Percentiles rank a stretch among this genome's conserved stretches.
Conservation (phyloP, 2,113 vertebrate genomes). For the Epinephelus moara region DNA sequence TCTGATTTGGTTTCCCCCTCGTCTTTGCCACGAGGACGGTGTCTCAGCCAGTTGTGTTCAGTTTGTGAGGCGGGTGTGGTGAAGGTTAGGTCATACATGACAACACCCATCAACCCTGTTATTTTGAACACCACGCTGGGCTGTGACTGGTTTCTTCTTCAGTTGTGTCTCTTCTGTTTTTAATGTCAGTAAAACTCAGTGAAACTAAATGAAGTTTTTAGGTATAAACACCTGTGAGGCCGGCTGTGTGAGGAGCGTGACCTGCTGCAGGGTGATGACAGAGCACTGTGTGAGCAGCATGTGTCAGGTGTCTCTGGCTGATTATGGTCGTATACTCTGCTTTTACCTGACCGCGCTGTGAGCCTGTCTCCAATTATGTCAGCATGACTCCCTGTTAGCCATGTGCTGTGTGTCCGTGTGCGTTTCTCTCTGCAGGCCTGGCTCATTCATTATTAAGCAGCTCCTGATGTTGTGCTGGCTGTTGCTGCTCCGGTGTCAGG, state of each 20-base stretch:
- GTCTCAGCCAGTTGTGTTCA: conserved; percentile 29
- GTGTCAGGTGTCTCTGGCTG: conserved; percentile 58
- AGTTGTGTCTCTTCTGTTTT: conserved; percentile 3
- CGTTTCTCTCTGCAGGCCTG: conserved; percentile 32
- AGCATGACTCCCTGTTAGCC: conserved; percentile 60
- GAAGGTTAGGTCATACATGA: conserved; percentile 29
- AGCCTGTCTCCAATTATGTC: conserved; percentile 67
- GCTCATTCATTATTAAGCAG: conserved; percentile 79
- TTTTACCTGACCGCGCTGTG: conserved; percentile 64
- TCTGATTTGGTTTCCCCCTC: conserved; percentile 40
- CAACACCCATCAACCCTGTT: conserved; percentile 60
- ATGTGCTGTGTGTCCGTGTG: conserved; percentile 49
- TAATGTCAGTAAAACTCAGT: neutral
- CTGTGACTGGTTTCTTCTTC: conserved; percentile 9
- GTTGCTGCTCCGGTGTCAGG: conserved; percentile 69
- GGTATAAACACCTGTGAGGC: conserved; percentile 4
- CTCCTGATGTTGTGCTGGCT: conserved; percentile 64
- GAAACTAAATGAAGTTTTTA: neutral
- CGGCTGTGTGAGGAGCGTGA: conserved; percentile 17
- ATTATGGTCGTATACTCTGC: conserved; percentile 67
- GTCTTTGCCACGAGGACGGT: conserved; percentile 35
- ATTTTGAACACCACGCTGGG: conserved; percentile 43
- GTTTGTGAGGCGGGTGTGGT: conserved; percentile 46
- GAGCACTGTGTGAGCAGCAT: conserved; percentile 53
- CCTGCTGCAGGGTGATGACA: conserved; percentile 49